A percentile compares a stretch with the other conserved stretches of the same genome.
Evolutionary conservation across 2,797 vertebrate species (phyloP).

Genomic region (Clarias platycephalus): DNA sequence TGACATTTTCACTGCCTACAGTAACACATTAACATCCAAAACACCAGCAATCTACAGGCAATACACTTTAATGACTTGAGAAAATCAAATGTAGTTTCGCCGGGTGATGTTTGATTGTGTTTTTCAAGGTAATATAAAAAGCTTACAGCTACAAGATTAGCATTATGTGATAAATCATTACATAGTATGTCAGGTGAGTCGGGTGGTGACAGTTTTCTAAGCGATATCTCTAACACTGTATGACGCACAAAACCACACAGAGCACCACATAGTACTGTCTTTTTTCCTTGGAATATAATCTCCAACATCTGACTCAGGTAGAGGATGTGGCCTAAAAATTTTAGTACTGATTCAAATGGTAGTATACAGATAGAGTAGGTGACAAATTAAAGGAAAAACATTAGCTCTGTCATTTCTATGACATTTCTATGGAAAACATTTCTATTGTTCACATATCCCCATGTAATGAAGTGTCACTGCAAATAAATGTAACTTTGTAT

Average conservation of each 20-base stretch:
- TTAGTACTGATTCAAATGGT: not conserved
- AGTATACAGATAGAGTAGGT: not conserved
- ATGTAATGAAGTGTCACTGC: not conserved
- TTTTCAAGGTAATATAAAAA: not conserved
- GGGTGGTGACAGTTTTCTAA: too few relatives aligned
- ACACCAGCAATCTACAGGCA: constrained; percentile 43
- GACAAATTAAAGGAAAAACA: not conserved
- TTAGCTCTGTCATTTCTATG: not conserved
- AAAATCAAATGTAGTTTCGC: not conserved
- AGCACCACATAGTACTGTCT: too few relatives aligned
- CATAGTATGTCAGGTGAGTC: not conserved
- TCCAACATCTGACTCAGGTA: not conserved
- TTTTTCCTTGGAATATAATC: not conserved
- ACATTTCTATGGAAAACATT: not conserved
- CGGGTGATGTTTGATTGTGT: not conserved
- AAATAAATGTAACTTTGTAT: not conserved
- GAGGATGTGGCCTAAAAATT: not conserved
- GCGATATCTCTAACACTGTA: not conserved
- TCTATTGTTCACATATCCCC: not conserved
- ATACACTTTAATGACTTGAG: constrained; percentile 13
- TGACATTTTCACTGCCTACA: constrained; percentile 32
- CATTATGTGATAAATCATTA: not conserved
- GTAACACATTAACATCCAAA: constrained; percentile 53
- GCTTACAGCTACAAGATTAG: not conserved
- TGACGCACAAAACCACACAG: not conserved